Percentiles rank a stretch among this genome's conserved stretches.
phyloP scores from a whole-genome alignment of 2,888 invertebrate species.

The Drosophila niveifrons region DNA sequence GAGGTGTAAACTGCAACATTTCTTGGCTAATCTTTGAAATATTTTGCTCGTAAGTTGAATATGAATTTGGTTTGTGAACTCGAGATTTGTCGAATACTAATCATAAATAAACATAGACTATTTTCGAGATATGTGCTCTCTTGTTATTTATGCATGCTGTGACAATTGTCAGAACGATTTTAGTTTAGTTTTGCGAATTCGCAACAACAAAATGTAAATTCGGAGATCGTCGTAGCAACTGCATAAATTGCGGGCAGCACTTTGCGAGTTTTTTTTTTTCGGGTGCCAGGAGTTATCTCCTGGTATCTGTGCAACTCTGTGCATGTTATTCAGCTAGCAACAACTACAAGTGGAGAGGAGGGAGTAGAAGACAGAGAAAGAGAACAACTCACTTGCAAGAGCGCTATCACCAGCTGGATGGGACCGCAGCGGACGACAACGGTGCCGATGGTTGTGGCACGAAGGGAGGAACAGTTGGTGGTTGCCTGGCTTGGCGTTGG shows the following conservation, averaged over 20 bases:
- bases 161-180: slow-evolving; percentile 1
- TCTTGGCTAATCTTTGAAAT: too few relatives aligned
- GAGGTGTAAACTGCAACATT: too few relatives aligned
- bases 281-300: slow-evolving; percentile 39
- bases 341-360: not conserved
- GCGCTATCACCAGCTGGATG: slow-evolving; percentile 94
- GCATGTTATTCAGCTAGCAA: slow-evolving; percentile 22
- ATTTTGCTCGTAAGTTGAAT: too few relatives aligned
- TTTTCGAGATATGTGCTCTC: not conserved
- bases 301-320: slow-evolving; percentile 49
- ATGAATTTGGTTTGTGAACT: not conserved
- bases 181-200: slow-evolving; percentile 5
- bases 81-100: not conserved
- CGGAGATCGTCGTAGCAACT: not conserved
- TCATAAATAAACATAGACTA: not conserved
- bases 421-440: slow-evolving; percentile 95
- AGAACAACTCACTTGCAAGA: slow-evolving; percentile 90
- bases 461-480: slow-evolving; percentile 68
- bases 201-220: slow-evolving; percentile 12
- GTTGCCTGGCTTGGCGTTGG: slow-evolving; percentile 79
- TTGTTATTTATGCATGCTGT: not conserved
- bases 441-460: slow-evolving; percentile 94
- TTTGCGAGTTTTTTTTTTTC: slow-evolving; percentile 22
- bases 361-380: not conserved
- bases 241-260: slow-evolving; percentile 37